Evolutionary conservation across 64 coral and sea anemone genomes (phyloP).

Genomic region (Actinia tenebrosa): DNA sequence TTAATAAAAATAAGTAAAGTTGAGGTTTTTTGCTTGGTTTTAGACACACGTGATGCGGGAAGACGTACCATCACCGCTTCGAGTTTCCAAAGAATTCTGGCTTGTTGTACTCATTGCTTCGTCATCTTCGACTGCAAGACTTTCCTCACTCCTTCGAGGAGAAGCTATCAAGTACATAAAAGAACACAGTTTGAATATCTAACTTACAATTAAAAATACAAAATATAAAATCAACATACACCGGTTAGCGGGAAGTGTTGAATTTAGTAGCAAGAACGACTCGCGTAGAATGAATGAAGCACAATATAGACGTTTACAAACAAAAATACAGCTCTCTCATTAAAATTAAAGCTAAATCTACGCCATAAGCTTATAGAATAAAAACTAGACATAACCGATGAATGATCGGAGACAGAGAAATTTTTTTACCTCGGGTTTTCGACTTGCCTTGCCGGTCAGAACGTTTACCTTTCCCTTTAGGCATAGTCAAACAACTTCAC

Average conservation of each 20-base stretch:
- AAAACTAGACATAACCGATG: background rate
- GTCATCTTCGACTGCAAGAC: slow-evolving; percentile 7
- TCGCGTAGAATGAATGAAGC: background rate
- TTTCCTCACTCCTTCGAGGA: slow-evolving; percentile 16
- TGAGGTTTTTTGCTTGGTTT: background rate
- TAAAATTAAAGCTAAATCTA: background rate
- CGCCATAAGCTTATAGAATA: background rate
- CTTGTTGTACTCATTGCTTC: slow-evolving; percentile 31
- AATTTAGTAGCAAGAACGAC: background rate
- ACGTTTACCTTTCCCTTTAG: slow-evolving; percentile 85
- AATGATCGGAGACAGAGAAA: background rate
- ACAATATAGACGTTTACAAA: background rate
- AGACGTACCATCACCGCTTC: slow-evolving; percentile 20
- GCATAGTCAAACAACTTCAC: slow-evolving; percentile 60
- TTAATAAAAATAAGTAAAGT: background rate
- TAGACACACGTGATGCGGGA: slow-evolving; percentile 1
- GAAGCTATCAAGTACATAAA: background rate
- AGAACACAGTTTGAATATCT: background rate
- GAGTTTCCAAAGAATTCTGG: slow-evolving; percentile 16
- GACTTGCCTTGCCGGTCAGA: slow-evolving; percentile 43
- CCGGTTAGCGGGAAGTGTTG: background rate
- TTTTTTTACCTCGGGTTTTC: slow-evolving; percentile 45
- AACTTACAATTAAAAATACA: background rate
- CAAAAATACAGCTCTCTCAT: background rate
- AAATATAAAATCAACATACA: background rate